phyloP scores from a whole-genome alignment of 2,797 vertebrate species.

The Rhinogobio ventralis region DNA sequence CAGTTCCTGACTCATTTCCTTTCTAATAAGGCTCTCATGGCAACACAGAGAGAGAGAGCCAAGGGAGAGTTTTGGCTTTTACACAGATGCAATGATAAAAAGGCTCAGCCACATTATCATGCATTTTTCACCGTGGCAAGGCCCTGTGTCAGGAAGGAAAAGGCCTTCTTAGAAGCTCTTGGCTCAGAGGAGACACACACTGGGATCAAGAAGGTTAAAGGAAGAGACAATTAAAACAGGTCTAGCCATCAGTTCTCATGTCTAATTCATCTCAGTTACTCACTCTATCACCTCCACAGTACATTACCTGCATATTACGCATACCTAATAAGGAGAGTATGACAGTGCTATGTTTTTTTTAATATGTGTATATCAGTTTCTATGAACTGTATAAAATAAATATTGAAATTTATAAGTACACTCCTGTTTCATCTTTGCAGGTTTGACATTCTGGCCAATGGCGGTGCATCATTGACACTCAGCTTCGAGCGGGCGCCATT shows the following conservation, averaged over 20 bases:
- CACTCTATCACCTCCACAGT: conserved; percentile 40
- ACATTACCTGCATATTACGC: conserved; percentile 37
- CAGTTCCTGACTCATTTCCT: conserved; percentile 47
- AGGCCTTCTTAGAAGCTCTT: conserved; percentile 36
- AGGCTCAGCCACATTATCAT: conserved; percentile 48
- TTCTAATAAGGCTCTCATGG: conserved; percentile 42
- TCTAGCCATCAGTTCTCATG: conserved; percentile 44
- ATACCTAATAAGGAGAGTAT: conserved; percentile 30
- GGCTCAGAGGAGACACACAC: conserved; percentile 28
- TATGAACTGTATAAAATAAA: background rate
- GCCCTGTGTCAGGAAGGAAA: conserved; percentile 31
- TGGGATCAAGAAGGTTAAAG: conserved; percentile 52
- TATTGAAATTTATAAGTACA: background rate
- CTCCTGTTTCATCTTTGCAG: conserved; percentile 69
- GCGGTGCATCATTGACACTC: conserved; percentile 93
- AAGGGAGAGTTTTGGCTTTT: conserved; percentile 39
- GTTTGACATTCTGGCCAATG: conserved; percentile 95
- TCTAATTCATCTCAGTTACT: conserved; percentile 50
- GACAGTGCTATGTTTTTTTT: background rate
- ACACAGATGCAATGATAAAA: conserved; percentile 44
- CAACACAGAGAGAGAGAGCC: conserved; percentile 19
- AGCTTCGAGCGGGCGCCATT: conserved; percentile 94
- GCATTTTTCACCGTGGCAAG: conserved; percentile 47
- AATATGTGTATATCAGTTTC: background rate
- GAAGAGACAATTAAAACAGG: conserved; percentile 50